Evolutionary conservation across 30 jellyfish, hydroid and myxozoan species (phyloP).

Genomic region (Chironex yamaguchii): DNA sequence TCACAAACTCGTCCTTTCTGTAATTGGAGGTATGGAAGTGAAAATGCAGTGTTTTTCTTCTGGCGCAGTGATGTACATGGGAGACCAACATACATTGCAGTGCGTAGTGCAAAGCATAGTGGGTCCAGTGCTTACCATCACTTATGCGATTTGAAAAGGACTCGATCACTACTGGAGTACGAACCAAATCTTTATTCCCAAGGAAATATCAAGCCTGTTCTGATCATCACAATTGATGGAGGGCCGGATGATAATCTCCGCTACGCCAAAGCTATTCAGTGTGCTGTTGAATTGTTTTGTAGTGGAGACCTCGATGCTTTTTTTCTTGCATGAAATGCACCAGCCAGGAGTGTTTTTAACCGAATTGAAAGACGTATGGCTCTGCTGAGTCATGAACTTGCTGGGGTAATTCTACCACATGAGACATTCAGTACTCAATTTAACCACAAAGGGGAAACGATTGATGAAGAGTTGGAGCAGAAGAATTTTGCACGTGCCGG

Average conservation of each 20-base stretch:
- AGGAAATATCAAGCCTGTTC: constrained; percentile 37
- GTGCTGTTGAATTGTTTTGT: constrained; percentile 64
- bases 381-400: no score
- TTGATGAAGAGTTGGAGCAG: no score
- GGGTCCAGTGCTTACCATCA: constrained; percentile 50
- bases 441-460: no score
- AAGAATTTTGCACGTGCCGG: no score
- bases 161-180: constrained; percentile 47
- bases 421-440: no score
- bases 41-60: constrained; percentile 48
- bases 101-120: constrained; percentile 48
- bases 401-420: no score
- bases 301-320: constrained; percentile 67
- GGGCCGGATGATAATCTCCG: constrained; percentile 75
- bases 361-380: constrained; percentile 73
- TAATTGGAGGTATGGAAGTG: constrained; percentile 56
- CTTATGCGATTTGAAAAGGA: constrained; percentile 68
- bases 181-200: constrained; percentile 9
- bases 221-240: constrained; percentile 60
- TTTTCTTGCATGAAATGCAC: constrained; percentile 78
- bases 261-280: constrained; percentile 40
- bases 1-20: constrained; percentile 41
- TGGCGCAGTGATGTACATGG: constrained; percentile 55
- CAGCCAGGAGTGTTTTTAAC: constrained; percentile 67
- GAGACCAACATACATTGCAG: constrained; percentile 51